Base-by-base conservation (phyloP, 1,140 invertebrate genomes). In the Micrasema minimum region DNA sequence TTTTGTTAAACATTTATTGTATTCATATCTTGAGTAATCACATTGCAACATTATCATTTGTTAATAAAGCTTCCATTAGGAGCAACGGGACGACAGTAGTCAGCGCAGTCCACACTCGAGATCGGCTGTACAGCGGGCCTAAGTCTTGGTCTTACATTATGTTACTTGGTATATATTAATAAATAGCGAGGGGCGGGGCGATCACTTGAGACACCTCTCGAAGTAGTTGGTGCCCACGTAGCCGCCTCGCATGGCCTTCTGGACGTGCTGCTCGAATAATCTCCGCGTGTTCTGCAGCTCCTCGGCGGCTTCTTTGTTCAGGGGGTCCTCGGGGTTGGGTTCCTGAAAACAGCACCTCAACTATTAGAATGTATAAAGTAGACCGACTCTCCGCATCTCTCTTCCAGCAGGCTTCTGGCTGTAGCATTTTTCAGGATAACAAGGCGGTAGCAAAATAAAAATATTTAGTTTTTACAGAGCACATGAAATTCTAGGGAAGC, bases 271-370 rank as follows among this genome's bases (percentile, higher is more conserved):
- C 82, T 99, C 97, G 82, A 99, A 99, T 65, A 96, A 85, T 77
- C 96, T 88, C 81, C 95, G 86, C 82, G 98, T 98, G 79, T 91
- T 96, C 81, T 97, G 96, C 66, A 99, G 86, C 35, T 98, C 95
- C 81, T 98, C 96, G 18, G 97, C 97, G n/a, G 97, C 97, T 85
- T 99, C 97, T 87, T 99, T 99, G 81, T 99, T 99, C 65, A 99
- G 81, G 23, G 97, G 97, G 87, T 99, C 97, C 86, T 99, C 97
- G 12, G 97, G 96, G 85, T 99, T 99, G 50, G 97, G 97, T 86
- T 99, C 97, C 95, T 96, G 77, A 38, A 71, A n/a, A n/a, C n/a
- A n/a, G n/a, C 72, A 50, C 48, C 12, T 66, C 16, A 48, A 2
- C 11, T 41, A 12, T 41, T 6, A 41, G 14, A n/a, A n/a, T n/a